A percentile compares a stretch with the other conserved stretches of the same genome.
These are phyloP conservation scores for Callipepla californica DNA, from an alignment of 2,113 vertebrate species.

Conservation along the genomic window DNA sequence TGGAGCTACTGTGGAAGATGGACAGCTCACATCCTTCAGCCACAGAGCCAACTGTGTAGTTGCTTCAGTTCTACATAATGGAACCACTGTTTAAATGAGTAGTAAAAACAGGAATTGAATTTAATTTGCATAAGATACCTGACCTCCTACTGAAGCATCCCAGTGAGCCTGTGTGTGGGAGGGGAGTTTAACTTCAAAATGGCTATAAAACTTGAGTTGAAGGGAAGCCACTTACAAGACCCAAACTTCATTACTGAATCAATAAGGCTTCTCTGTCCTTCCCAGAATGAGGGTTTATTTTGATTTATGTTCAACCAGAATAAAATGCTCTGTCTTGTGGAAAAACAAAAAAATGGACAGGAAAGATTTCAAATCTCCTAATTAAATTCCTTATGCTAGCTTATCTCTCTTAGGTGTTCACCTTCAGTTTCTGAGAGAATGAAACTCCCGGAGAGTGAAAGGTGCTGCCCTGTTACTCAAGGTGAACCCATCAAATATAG, in stretches of 20 bases:
- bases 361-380: neutral
- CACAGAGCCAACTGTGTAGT: neutral
- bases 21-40: neutral
- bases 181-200: neutral
- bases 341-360: neutral
- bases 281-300: neutral
- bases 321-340: neutral
- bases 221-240: neutral
- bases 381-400: neutral
- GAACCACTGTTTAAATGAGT: neutral
- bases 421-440: neutral
- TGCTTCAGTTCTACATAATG: neutral
- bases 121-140: neutral
- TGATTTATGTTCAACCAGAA: neutral
- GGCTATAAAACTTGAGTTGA: neutral
- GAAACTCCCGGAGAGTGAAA: neutral
- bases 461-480: neutral
- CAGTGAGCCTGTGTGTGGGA: neutral
- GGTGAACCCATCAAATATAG: neutral
- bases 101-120: neutral
- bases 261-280: neutral
- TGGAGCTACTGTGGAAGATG: neutral
- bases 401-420: neutral
- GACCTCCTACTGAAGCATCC: neutral
- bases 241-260: neutral